phyloP scores from a whole-genome alignment of 2,888 invertebrate genomes.

The Cactoblastis cactorum region DNA sequence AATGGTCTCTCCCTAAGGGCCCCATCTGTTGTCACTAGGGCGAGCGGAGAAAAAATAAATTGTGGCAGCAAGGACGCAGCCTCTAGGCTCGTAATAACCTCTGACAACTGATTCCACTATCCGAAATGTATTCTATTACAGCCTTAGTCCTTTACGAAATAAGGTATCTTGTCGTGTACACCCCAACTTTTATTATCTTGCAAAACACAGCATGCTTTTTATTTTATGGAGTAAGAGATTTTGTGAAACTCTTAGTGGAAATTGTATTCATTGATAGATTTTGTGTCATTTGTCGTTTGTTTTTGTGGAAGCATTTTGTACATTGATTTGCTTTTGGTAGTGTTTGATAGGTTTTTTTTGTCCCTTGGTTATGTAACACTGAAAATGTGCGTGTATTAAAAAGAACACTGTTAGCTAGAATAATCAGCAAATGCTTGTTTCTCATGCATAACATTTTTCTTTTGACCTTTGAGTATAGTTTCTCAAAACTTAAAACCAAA shows the following conservation, averaged over 20 bases:
- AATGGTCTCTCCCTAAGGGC: not conserved
- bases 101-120: conserved; percentile 14
- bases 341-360: too few relatives aligned
- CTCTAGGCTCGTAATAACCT: conserved; percentile 7
- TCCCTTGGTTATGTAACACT: too few relatives aligned
- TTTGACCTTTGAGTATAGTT: too few relatives aligned
- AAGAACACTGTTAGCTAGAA: too few relatives aligned
- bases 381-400: too few relatives aligned
- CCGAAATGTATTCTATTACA: conserved; percentile 6
- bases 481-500: too few relatives aligned
- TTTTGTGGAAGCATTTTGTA: too few relatives aligned
- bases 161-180: not conserved
- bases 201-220: conserved; percentile 7
- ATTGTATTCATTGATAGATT: conserved; percentile 1
- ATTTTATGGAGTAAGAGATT: conserved; percentile 6
- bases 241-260: not conserved
- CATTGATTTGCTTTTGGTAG: too few relatives aligned
- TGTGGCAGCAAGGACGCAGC: not conserved
- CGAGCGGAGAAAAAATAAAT: conserved; percentile 9
- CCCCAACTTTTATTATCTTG: not conserved
- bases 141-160: not conserved
- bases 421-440: too few relatives aligned
- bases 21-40: conserved; percentile 14
- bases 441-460: too few relatives aligned
- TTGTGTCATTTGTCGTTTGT: not conserved